Base-by-base conservation (phyloP, 2,113 vertebrate genomes). In the Sturnira hondurensis region DNA sequence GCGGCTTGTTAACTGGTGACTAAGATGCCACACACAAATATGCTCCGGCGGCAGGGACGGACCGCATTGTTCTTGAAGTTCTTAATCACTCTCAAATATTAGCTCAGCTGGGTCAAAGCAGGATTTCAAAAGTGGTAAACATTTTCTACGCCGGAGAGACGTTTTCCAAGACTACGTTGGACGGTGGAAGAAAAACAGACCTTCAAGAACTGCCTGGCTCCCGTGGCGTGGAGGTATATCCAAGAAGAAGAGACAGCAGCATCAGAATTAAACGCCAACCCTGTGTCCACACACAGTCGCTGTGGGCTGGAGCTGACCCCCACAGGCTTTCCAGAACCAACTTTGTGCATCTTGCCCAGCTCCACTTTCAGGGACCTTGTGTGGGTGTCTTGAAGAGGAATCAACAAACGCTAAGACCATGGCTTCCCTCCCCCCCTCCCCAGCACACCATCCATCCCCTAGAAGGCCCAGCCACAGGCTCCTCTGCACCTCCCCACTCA, bases 81-180 rank as follows among this genome's bases (percentile, higher is more conserved):
- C 81, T 70, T 86, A 88, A 94, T 97, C 97, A 92, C 52, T 81
- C 45, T 91, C 95, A 97, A 97, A 97, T 95, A 97, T 97, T 97
- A 96, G 93, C 81, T 91, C 94, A 91, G 95, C 93, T 96, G 96
- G 70, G 50, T 88, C 95, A 85, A 95, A 82, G 91, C 3, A 84
- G 65, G 67, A 90, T 86, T 95, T 92, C 43, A 45, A 94, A 96
- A 73, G 71, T 24, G 68, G 84, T 74, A 73, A 95, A 91, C 56
- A 85, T 19, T 90, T 89, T 65, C 96, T 38, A 24, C 11, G 63
- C 24, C 91, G 13, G 28, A 38, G 19, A 93, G 58, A 82, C 19
- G 65, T 93, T 82, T 94, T 87, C 95, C 83, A 85, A 4, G 28
- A 77, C 36, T 10, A 0, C 38, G 13, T 15, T 8, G 36, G 70